phyloP scores from a whole-genome alignment of 2,113 vertebrate genomes.

The Neomonachus schauinslandi region DNA sequence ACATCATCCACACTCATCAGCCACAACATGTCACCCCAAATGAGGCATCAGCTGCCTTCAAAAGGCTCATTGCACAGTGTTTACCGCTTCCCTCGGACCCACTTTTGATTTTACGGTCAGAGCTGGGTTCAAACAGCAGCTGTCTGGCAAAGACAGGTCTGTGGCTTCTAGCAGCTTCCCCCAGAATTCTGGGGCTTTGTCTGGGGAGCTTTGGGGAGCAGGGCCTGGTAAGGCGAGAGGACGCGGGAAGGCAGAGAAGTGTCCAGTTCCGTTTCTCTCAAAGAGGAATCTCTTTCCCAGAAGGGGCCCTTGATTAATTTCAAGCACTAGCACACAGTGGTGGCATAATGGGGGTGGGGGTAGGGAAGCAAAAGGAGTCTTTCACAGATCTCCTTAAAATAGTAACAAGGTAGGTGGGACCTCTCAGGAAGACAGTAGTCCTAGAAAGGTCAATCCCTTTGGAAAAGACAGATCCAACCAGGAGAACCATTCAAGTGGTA shows the following conservation, averaged over 20 bases:
- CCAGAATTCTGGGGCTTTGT: slow-evolving; percentile 73
- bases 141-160: slow-evolving; percentile 79
- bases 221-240: slow-evolving; percentile 40
- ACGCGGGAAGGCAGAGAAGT: slow-evolving; percentile 63
- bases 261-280: slow-evolving; percentile 65
- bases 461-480: slow-evolving; percentile 65
- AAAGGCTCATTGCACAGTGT: slow-evolving; percentile 91
- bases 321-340: slow-evolving; percentile 74
- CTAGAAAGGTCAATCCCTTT: slow-evolving; percentile 69
- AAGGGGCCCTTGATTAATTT: slow-evolving; percentile 69
- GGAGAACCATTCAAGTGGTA: slow-evolving; percentile 54
- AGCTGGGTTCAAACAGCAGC: slow-evolving; percentile 89
- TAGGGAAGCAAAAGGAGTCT: background rate
- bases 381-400: slow-evolving; percentile 68
- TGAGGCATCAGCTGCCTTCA: slow-evolving; percentile 91
- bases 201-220: slow-evolving; percentile 72
- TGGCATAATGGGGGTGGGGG: slow-evolving; percentile 50
- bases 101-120: slow-evolving; percentile 91
- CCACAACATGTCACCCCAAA: slow-evolving; percentile 93
- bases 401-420: slow-evolving; percentile 64
- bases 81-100: slow-evolving; percentile 95
- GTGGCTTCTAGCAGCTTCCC: slow-evolving; percentile 54
- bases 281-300: slow-evolving; percentile 61
- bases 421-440: slow-evolving; percentile 49
- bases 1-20: slow-evolving; percentile 94